Conservation (phyloP, 2,888 invertebrate species). For the Cataglyphis livida region DNA sequence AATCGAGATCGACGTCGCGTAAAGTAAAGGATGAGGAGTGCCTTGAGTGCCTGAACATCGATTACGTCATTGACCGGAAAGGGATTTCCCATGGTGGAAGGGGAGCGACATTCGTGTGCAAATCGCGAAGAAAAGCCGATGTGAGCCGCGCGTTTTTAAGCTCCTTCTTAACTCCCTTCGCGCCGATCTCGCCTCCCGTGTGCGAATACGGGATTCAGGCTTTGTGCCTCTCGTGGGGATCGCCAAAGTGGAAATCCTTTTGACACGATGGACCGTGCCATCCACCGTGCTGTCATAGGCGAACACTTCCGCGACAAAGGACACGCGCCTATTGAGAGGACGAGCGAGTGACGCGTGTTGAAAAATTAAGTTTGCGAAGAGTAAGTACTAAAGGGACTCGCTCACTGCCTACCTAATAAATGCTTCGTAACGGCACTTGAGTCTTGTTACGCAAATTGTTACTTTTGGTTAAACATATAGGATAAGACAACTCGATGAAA, state of each 20-base stretch:
- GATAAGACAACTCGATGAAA: background rate
- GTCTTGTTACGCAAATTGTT: background rate
- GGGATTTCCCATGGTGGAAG: conserved; percentile 41
- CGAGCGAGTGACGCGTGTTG: conserved; percentile 27
- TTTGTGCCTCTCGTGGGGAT: conserved; percentile 46
- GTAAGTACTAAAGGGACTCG: conserved; percentile 30
- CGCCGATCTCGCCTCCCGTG: conserved; percentile 75
- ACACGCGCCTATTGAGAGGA: conserved; percentile 43
- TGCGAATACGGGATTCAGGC: conserved; percentile 56
- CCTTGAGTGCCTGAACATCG: conserved; percentile 24
- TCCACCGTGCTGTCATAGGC: conserved; percentile 38
- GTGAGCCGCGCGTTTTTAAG: conserved; percentile 38
- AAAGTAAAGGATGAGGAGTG: conserved; percentile 30
- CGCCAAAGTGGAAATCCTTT: conserved; percentile 51
- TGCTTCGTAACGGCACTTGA: conserved; percentile 29
- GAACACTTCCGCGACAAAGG: conserved; percentile 38
- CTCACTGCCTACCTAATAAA: background rate
- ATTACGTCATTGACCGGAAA: conserved; percentile 43
- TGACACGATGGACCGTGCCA: conserved; percentile 44
- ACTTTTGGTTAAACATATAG: background rate
- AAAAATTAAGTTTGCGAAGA: conserved; percentile 48
- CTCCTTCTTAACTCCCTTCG: conserved; percentile 36
- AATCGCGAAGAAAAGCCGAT: conserved; percentile 50
- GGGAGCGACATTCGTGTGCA: conserved; percentile 57
- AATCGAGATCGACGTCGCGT: conserved; percentile 40